phyloP scores from a whole-genome alignment of 2,888 invertebrate species.

The Pantelozetes paolii region DNA sequence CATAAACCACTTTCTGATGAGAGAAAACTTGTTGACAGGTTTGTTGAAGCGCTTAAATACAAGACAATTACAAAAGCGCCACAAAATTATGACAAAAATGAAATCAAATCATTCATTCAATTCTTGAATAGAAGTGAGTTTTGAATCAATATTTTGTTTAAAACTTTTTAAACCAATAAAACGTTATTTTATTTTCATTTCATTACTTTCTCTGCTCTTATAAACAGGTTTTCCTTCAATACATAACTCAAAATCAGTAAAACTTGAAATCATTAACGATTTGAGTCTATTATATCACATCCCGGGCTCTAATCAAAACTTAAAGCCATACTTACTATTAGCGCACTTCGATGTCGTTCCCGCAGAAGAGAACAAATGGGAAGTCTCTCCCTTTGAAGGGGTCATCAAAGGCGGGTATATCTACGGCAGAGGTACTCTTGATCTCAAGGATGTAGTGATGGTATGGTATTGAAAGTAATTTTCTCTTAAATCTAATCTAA shows the following conservation, averaged over 20 bases:
- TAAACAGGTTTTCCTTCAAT: constrained; percentile 50
- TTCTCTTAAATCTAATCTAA: not conserved
- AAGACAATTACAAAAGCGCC: constrained; percentile 49
- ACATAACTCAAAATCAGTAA: constrained; percentile 50
- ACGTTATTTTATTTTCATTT: no score
- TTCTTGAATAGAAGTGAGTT: constrained; percentile 48
- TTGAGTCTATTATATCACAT: constrained; percentile 56
- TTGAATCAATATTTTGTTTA: not conserved
- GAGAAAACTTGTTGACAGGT: constrained; percentile 42
- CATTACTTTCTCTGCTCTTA: not conserved
- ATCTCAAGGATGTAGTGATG: constrained; percentile 56
- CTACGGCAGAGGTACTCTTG: constrained; percentile 57
- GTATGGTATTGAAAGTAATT: constrained; percentile 49
- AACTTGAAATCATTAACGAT: constrained; percentile 50
- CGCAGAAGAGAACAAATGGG: constrained; percentile 50
- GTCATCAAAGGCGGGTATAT: constrained; percentile 52
- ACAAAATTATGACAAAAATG: constrained; percentile 48
- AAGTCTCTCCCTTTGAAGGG: constrained; percentile 55
- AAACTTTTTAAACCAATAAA: not conserved
- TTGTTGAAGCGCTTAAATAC: constrained; percentile 49
- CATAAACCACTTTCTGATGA: constrained; percentile 38
- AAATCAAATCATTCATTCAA: constrained; percentile 48
- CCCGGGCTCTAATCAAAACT: constrained; percentile 51
- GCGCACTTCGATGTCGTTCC: constrained; percentile 59
- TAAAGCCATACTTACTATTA: constrained; percentile 55